A percentile compares a stretch with the other conserved stretches of the same genome.
phyloP scores from a whole-genome alignment of 2,113 vertebrate species.

The Pedetes capensis region DNA sequence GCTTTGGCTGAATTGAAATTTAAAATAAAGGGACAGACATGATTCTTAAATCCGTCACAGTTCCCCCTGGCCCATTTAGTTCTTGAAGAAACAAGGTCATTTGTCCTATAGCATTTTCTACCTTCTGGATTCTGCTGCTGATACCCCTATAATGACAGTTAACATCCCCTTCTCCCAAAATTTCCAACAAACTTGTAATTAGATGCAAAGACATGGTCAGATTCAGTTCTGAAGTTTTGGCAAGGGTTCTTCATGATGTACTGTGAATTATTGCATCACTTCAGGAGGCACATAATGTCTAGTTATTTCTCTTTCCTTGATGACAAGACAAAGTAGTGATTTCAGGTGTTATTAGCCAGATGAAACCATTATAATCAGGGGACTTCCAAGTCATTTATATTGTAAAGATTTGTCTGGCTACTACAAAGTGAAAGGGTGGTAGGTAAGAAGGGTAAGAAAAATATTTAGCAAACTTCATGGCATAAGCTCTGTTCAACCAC shows the following conservation, averaged over 20 bases:
- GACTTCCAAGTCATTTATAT: not conserved
- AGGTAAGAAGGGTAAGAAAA: not conserved
- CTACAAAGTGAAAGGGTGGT: not conserved
- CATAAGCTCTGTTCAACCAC: not conserved
- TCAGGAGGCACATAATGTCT: not conserved
- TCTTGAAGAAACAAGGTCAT: not conserved
- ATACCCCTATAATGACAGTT: not conserved
- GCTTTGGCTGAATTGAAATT: not conserved
- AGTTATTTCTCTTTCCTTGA: not conserved
- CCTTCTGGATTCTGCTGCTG: not conserved
- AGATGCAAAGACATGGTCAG: not conserved
- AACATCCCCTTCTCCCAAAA: not conserved
- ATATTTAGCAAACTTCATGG: not conserved
- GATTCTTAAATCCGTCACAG: not conserved
- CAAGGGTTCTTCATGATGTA: not conserved
- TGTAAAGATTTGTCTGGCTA: not conserved
- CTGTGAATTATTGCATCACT: not conserved
- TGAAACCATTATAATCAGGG: not conserved
- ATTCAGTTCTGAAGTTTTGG: not conserved
- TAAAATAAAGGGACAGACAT: not conserved
- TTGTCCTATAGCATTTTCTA: not conserved
- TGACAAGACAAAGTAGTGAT: not conserved
- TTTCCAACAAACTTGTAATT: not conserved
- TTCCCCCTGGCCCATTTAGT: not conserved
- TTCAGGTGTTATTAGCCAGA: slow-evolving; percentile 17